Conservation (phyloP, 2,113 vertebrate species). For the Benitochromis conjunctus region DNA sequence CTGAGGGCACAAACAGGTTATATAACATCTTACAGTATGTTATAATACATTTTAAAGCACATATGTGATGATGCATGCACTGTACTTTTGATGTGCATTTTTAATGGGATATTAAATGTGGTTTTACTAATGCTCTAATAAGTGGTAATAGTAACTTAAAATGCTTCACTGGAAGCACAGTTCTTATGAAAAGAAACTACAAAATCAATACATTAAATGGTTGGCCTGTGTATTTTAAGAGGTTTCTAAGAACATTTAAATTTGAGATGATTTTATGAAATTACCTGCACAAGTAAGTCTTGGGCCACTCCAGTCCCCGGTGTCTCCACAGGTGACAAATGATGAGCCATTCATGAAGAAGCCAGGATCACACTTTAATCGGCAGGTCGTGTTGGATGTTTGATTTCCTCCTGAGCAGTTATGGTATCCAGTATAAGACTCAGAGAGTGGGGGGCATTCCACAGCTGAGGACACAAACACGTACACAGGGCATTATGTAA, state of each 20-base stretch:
- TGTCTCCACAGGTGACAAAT: constrained; percentile 18
- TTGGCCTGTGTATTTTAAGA: accelerated
- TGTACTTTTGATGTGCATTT: not conserved
- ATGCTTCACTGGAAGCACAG: not conserved
- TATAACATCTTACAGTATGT: not conserved
- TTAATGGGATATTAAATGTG: not conserved
- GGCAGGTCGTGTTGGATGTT: constrained; percentile 52
- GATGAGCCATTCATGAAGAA: constrained; percentile 11
- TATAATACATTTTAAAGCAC: not conserved
- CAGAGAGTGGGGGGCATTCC: constrained; percentile 24
- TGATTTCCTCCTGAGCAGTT: constrained; percentile 21
- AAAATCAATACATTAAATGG: not conserved
- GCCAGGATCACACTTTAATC: constrained; percentile 32
- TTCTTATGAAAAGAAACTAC: not conserved
- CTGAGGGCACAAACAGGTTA: constrained; percentile 12
- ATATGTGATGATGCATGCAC: not conserved
- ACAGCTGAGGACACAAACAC: not conserved
- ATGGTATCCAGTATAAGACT: constrained; percentile 19
- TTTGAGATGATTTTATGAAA: not conserved
- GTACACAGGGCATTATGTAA: not conserved
- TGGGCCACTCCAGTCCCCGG: constrained; percentile 43
- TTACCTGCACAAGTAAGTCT: constrained; percentile 58
- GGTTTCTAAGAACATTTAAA: not conserved
- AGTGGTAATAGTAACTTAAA: not conserved
- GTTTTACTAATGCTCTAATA: not conserved